Evolutionary conservation across 2,113 vertebrate species (phyloP), one percentile per base, ranked within the genome.

Genomic region (Calyptomena viridis): DNA sequence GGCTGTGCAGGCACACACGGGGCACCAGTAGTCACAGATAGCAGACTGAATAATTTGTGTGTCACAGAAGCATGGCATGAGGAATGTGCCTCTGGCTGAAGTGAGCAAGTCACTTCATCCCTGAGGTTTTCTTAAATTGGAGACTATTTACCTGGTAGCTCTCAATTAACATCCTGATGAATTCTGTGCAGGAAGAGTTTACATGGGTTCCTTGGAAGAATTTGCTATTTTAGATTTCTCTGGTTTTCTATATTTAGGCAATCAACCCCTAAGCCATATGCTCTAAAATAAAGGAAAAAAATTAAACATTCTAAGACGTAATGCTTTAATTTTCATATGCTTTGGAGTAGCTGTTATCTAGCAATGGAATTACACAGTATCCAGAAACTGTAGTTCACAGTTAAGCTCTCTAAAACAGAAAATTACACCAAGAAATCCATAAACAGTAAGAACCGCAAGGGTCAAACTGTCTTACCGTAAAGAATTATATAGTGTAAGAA

Each of bases 351-450:
- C 74, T 83, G 83, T 72, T 85, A 76, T 35, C 71, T 74, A 66
- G 53, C 68, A 88, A 50, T 27, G 37, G 58, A 78, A 94, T 77
- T 84, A 78, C 49, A 84, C 31, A 56, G 62, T 77, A 73, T 23
- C 44, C 44, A 75, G 35, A 90, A 88, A 90, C 44, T 60, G 81
- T 74, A 64, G 68, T n/a, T 93, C 56, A 75, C 49, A 3, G 25
- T 83, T 93, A 91, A 83, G 76, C 66, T 39, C 66, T 71, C 84
- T 94, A 50, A 85, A 91, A 96, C 53, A 92, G 84, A 94, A 80
- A 87, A 81, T 84, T 86, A 80, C 72, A 86, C 81, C 59, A 90
- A 87, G 84, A 94, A 93, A 89, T 76, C 81, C 68, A 89, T 80
- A 63, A 92, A 67, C 63, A 77, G 33, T 39, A 63, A 88, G 64